These are phyloP conservation scores for Lepidocolaptes lacrymiger DNA, from an alignment of 2,797 vertebrate genomes.

Conservation along the genomic window DNA sequence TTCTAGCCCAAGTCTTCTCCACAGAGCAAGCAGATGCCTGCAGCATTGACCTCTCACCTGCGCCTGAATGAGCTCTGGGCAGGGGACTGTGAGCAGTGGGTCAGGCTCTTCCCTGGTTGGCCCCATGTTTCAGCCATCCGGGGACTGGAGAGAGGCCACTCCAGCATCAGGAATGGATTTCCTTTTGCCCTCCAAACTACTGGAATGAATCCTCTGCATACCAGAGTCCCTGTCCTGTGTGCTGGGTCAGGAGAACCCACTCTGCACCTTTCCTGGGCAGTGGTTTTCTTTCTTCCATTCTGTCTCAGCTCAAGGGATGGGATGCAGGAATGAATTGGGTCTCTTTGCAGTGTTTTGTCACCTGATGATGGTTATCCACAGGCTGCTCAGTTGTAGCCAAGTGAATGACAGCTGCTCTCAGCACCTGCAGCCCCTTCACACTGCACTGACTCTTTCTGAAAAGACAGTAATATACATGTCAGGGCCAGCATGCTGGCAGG, in stretches of 20 bases:
- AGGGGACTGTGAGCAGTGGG: neutral
- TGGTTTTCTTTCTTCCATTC: neutral
- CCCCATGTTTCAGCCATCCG: neutral
- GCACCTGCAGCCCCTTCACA: neutral
- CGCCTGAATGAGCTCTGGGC: neutral
- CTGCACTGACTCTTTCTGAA: neutral
- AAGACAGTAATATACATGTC: neutral
- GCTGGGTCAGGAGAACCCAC: neutral
- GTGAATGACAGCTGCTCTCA: conserved; percentile 21
- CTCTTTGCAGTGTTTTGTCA: conserved; percentile 7
- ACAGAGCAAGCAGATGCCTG: fast-evolving
- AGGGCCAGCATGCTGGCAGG: neutral
- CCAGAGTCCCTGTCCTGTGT: neutral
- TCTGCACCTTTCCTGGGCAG: neutral
- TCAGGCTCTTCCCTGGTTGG: fast-evolving
- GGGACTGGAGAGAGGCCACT: neutral
- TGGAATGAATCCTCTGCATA: fast-evolving
- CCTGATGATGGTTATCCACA: conserved; percentile 26
- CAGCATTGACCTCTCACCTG: fast-evolving
- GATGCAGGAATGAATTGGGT: neutral
- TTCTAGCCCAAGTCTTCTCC: neutral
- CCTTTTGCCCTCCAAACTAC: neutral
- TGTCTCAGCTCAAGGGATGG: neutral
- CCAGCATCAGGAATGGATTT: neutral
- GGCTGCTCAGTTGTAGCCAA: neutral